These are phyloP conservation scores for Neosilurus mollespiculum DNA, from an alignment of 2,797 vertebrate genomes.

Conservation along the genomic window DNA sequence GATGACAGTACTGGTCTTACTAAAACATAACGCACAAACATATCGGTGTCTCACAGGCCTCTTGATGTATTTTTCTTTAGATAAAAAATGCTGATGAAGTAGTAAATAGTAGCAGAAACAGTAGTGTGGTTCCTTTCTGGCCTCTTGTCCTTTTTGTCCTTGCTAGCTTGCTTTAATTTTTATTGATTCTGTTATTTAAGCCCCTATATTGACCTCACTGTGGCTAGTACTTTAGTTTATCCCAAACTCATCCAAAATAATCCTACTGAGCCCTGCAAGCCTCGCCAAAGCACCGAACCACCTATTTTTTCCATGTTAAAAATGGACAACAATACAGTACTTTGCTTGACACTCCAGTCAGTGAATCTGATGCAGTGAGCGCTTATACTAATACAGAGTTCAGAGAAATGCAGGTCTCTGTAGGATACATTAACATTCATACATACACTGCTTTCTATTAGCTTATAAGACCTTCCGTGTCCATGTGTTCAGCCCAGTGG, in stretches of 20 bases:
- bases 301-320: not conserved
- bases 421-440: not conserved
- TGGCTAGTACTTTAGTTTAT: not conserved
- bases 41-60: not conserved
- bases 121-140: too few species aligned
- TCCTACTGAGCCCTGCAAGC: slow-evolving; percentile 4
- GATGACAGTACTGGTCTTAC: not conserved
- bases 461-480: slow-evolving; percentile 8
- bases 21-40: not conserved
- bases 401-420: not conserved
- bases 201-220: not conserved
- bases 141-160: not conserved
- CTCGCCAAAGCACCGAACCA: not conserved
- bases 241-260: not conserved
- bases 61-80: not conserved
- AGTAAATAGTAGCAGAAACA: not conserved
- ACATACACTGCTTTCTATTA: not conserved
- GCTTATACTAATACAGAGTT: not conserved
- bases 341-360: not conserved
- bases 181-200: not conserved
- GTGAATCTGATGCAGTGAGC: not conserved
- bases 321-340: not conserved
- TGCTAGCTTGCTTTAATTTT: not conserved
- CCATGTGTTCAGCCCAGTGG: slow-evolving; percentile 76
- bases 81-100: not conserved